phyloP scores from a whole-genome alignment of 2,113 vertebrate species.

The Megaceryle maxima region DNA sequence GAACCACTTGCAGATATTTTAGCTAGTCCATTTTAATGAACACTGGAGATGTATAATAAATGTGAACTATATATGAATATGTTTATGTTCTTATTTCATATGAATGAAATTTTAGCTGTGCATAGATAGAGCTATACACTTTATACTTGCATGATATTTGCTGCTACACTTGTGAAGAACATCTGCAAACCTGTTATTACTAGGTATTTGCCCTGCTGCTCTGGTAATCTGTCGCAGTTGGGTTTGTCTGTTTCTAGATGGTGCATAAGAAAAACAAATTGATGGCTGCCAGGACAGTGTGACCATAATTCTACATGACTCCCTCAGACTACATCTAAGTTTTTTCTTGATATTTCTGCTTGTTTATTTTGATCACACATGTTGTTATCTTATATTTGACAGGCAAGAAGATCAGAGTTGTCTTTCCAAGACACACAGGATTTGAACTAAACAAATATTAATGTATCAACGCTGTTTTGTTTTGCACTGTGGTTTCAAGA shows the following conservation, averaged over 20 bases:
- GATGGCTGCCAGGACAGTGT: background rate
- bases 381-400: background rate
- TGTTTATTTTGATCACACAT: background rate
- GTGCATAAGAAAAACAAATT: background rate
- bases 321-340: background rate
- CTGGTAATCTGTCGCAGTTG: background rate
- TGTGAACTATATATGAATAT: background rate
- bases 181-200: background rate
- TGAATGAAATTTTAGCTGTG: background rate
- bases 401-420: background rate
- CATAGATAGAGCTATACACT: background rate
- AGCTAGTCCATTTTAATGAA: background rate
- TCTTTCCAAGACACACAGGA: background rate
- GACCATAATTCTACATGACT: background rate
- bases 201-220: background rate
- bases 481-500: background rate
- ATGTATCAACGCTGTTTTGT: background rate
- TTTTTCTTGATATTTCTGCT: background rate
- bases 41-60: background rate
- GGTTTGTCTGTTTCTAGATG: background rate
- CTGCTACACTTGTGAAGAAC: background rate
- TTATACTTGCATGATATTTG: background rate
- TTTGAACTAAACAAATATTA: background rate
- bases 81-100: background rate
- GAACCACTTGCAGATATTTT: background rate